A percentile compares a stretch with the other conserved stretches of the same genome.
Evolutionary conservation across 2,113 vertebrate species (phyloP).

Genomic region (Lepisosteus oculatus): DNA sequence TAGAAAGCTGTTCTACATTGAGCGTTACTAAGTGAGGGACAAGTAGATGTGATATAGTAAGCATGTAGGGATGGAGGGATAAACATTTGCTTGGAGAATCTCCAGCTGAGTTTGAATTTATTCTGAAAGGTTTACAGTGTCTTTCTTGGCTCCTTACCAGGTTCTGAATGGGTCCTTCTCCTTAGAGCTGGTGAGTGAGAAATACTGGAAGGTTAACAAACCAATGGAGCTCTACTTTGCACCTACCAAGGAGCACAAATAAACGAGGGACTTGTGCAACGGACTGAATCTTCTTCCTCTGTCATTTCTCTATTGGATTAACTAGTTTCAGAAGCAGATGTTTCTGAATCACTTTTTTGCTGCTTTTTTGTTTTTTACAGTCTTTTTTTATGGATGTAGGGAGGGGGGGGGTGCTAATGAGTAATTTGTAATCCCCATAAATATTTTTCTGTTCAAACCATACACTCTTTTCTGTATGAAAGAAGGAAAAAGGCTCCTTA

Average conservation of each 20-base stretch:
- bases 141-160: conserved; percentile 56
- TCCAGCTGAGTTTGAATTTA: not conserved
- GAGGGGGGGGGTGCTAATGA: conserved; percentile 2
- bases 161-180: conserved; percentile 97
- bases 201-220: conserved; percentile 99
- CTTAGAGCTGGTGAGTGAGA: conserved; percentile 96
- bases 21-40: too few relatives aligned
- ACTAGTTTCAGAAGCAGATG: conserved; percentile 12
- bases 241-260: conserved; percentile 98
- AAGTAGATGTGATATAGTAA: too few relatives aligned
- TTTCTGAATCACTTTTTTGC: conserved; percentile 15
- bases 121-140: not conserved
- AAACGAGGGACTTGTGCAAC: conserved; percentile 19
- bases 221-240: conserved; percentile 99
- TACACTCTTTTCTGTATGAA: conserved; percentile 18
- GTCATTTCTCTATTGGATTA: conserved; percentile 10
- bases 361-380: conserved; percentile 11
- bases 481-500: not conserved
- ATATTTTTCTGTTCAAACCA: conserved; percentile 13
- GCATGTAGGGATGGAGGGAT: too few relatives aligned
- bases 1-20: too few relatives aligned
- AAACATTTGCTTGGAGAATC: too few relatives aligned
- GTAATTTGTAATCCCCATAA: not conserved
- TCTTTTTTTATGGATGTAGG: not conserved
- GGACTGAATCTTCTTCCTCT: conserved; percentile 9